Evolutionary conservation across 1,140 invertebrate species (phyloP), one percentile per base, ranked within the genome.

Genomic region (Drosophila trapezifrons): DNA sequence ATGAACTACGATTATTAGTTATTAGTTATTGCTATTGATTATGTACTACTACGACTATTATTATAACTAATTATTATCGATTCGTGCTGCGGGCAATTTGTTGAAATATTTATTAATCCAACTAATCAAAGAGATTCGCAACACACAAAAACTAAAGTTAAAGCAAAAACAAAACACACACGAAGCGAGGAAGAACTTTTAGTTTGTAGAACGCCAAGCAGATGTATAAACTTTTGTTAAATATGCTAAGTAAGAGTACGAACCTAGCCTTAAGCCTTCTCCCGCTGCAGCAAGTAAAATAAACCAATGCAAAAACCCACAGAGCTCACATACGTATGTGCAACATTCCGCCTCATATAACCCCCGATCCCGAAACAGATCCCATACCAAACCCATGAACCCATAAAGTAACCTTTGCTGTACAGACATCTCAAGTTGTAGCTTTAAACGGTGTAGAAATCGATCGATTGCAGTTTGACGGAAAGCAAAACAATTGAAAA

Each of bases 221-320:
- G 69, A 57, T 81, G 79, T 87, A 89, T 54, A 86, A 77, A 87
- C 58, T 83, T 87, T 87, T 89, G 84, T 87, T 85, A 86, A 83
- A 64, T 87, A 87, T 89, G 76, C 64, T 87, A 83, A 84, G 66
- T 76, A 43, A 71, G 18, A 49, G 29, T 79, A 63, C 67, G 58
- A 38, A 58, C 17, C 70, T 71, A 71, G 62, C 51, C 56, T 71
- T 76, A 84, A 80, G 62, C 51, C 59, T 37, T 12, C 22, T 12
- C 15, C 37, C n/a, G 43, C 57, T 51, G 18, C 57, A 20, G 35
- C 29, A 82, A 78, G 43, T 64, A 70, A 81, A 77, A 63, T 66
- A 78, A 69, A 79, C 47, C 58, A 37, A 56, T 72, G 49, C 42
- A 67, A 59, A 32, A 32, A 70, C 46, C 52, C 35, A 69, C 49